Base-by-base conservation (phyloP, 2,888 invertebrate genomes). In the Entomobrya proxima region DNA sequence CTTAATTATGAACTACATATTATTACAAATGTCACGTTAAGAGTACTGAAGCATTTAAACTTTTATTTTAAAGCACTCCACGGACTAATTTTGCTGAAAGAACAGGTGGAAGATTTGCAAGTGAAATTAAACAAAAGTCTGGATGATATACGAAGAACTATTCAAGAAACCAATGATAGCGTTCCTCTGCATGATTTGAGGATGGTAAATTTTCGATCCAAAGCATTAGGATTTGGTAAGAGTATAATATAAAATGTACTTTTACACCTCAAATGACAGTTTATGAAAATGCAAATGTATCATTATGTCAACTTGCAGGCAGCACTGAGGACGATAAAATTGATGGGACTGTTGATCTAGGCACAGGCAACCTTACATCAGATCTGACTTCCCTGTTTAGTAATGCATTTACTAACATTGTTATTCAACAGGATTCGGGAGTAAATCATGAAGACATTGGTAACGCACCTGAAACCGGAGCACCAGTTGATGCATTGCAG, bases 41-140 rank as follows among this genome's bases (percentile, higher is more conserved):
- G 2, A 30, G 5, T 18, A 72, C 50, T 52, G 15, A 52, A 52
- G 3, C 35, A 32, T 52, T 69, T 9, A 21, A 11, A 11, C 3
- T 35, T 4, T n/a, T 5, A 2, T 61, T 24, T 24, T 79, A 47
- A 24, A 81, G 82, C 24, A 24, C 30, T 81, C 3, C 40, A 74
- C 18, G 24, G 13, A 18, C 52, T 64, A 2, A 35, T 61, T 5
- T 6, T 30, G 9, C 21, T 82, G 15, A 6, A 82, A 0, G 61
- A 82, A 9, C 82, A 82, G 35, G 0, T 82, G 21, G 61, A 18
- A n/a, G 35, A 15, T 18, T 11, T 74, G 7, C 58, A 82, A 18
- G 47, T 11, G 11, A 35, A 35, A 24, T 15, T 82, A 4, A 24
- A n/a, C 4, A 35, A 50, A 21, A 64, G 75, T n/a, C 1, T 75